Conservation (phyloP, 2,797 vertebrate genomes). For the Pseudochirops corinnae region DNA sequence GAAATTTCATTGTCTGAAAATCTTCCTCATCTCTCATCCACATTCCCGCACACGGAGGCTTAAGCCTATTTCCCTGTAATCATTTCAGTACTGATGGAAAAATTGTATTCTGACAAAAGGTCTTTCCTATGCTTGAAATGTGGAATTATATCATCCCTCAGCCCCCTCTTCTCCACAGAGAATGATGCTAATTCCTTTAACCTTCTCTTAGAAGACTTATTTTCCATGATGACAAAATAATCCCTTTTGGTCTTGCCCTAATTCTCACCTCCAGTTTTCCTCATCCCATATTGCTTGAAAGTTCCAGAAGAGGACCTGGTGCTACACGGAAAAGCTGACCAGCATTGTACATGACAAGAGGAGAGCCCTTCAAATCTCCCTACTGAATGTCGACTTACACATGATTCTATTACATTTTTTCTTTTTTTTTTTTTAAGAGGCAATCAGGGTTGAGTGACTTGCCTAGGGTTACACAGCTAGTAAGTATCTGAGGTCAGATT, state of each 20-base stretch:
- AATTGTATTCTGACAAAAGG: not conserved
- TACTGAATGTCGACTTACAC: not conserved
- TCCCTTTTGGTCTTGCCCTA: not conserved
- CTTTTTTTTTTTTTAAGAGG: not conserved
- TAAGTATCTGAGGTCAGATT: not conserved
- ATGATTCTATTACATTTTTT: not conserved
- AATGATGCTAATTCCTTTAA: not conserved
- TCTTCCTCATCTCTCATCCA: not conserved
- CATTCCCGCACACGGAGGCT: not conserved
- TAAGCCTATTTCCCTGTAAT: not conserved
- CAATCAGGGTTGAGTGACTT: not conserved
- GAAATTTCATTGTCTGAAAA: not conserved
- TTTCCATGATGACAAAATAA: not conserved
- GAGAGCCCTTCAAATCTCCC: not conserved
- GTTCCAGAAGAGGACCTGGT: not conserved
- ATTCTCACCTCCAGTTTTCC: not conserved
- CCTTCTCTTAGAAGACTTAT: slow-evolving; percentile 24
- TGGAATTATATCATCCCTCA: not conserved
- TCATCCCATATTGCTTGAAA: not conserved
- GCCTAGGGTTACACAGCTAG: not conserved
- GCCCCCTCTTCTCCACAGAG: not conserved
- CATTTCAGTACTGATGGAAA: not conserved
- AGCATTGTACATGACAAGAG: not conserved
- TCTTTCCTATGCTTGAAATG: not conserved
- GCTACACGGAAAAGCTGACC: not conserved